These are phyloP conservation scores for Ataeniobius toweri DNA, from an alignment of 2,797 vertebrate species.

Conservation along the genomic window DNA sequence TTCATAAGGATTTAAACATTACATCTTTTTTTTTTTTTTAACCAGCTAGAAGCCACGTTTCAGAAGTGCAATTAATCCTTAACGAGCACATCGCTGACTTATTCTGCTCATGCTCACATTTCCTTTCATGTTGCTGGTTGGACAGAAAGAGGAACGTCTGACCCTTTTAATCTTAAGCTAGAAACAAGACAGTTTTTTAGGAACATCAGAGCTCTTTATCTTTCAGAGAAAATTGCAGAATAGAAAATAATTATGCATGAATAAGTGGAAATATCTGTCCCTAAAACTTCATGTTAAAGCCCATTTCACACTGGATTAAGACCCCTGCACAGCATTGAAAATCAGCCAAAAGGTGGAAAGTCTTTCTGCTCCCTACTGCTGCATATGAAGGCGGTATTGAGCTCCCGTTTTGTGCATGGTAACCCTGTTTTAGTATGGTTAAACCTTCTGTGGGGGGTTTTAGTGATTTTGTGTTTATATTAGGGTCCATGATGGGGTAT, in stretches of 20 bases:
- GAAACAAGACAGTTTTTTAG: not conserved
- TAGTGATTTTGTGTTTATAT: too few species aligned
- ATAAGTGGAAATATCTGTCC: not conserved
- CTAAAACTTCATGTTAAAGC: not conserved
- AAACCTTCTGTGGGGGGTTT: too few species aligned
- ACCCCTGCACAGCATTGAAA: not conserved
- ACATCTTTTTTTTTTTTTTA: not conserved
- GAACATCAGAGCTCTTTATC: not conserved
- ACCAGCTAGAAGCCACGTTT: not conserved
- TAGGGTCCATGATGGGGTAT: too few species aligned
- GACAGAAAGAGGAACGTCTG: not conserved
- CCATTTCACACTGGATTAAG: not conserved
- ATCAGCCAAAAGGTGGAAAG: not conserved
- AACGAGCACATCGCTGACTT: not conserved
- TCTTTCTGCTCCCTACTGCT: not conserved
- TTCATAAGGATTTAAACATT: not conserved
- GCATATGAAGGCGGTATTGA: not conserved
- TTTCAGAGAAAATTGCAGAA: not conserved
- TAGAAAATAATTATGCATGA: not conserved
- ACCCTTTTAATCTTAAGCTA: not conserved
- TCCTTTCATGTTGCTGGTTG: not conserved
- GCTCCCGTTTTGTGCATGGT: not conserved
- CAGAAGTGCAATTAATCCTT: slow-evolving; percentile 1
- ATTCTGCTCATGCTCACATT: not conserved
- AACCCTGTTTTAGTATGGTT: not conserved